Base-by-base conservation (phyloP, 2,888 invertebrate genomes). In the Acrobasis repandana region DNA sequence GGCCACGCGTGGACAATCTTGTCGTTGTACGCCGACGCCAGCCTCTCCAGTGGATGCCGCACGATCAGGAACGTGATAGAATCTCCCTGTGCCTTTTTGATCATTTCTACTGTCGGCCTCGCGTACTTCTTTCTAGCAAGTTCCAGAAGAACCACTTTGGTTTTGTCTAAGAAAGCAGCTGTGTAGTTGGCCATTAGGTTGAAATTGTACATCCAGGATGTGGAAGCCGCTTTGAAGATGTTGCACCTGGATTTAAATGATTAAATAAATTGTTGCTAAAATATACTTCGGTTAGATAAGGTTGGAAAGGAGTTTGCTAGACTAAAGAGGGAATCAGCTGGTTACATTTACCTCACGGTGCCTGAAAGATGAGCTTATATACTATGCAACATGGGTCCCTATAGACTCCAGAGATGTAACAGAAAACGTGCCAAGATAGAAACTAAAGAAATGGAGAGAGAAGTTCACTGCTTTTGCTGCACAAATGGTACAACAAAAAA, bases 151-250 rank as follows among this genome's bases (percentile, higher is more conserved):
- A 97, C 96, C 75, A 95, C 93, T 81, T 96, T 96, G 61, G 95
- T 96, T 76, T 95, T 95, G 79, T 95, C 95, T 71, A 97, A 89
- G 87, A 95, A 97, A 59, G 94, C 94, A 10, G 96, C 94, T 62
- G 95, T 94, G 84, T 97, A 96, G 73, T 97, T 97, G 9, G 97
- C 97, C 85, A 97, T 94, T 59, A 96, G 88, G 85, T 97, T 97
- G 86, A 97, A 97, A 87, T 97, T 97, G 87, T 97, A 97, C 95
- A 97, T 96, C 97, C 97, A 97, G 0, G 97, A 97, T 16, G 97
- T 96, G n/a, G 97, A 97, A 2, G 96, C 96, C 6, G 96, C 96
- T 92, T 96, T 96, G 81, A 96, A 96, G 65, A 96, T 94, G 78
- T 96, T 96, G 81, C 96, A 96, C 94, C 94, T 94, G 79, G 9